Evolutionary conservation across 2,888 invertebrate genomes (phyloP).

Genomic region (Acleris literana): DNA sequence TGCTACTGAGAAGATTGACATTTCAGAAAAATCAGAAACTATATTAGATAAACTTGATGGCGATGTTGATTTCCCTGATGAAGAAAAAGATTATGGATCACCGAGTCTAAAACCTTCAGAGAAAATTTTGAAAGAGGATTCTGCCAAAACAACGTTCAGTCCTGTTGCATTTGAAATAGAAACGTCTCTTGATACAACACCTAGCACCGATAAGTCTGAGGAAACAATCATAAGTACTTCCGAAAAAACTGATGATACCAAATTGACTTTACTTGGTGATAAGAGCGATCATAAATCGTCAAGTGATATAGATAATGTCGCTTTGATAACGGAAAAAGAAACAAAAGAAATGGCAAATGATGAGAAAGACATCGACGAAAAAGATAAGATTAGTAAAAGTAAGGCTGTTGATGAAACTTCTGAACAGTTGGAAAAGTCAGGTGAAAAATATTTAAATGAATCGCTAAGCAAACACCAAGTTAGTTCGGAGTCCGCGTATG

Average conservation of each 20-base stretch:
- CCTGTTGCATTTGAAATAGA: constrained; percentile 15
- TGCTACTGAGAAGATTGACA: too few relatives aligned
- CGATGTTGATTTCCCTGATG: not conserved
- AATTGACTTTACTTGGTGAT: constrained; percentile 31
- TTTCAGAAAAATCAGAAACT: not conserved
- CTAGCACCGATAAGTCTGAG: constrained; percentile 29
- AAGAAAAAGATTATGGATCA: not conserved
- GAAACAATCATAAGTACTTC: constrained; percentile 27
- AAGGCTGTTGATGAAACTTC: not conserved
- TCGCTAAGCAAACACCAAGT: not conserved
- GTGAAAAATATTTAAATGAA: constrained; percentile 5
- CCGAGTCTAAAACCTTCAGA: not conserved
- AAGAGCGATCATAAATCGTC: constrained; percentile 9
- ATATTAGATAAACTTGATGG: too few relatives aligned
- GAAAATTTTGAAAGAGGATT: not conserved
- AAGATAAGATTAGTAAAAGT: constrained; percentile 37
- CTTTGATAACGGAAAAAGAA: constrained; percentile 44
- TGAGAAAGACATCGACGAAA: constrained; percentile 52
- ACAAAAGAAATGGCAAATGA: constrained; percentile 45
- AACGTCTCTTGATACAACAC: constrained; percentile 28
- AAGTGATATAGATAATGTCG: constrained; percentile 5
- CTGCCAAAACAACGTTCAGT: constrained; percentile 1
- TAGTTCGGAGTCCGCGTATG: not conserved
- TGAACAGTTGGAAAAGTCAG: constrained; percentile 23
- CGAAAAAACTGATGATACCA: constrained; percentile 27